Evolutionary conservation across 1,140 invertebrate genomes (phyloP).

Genomic region (Cepaea nemoralis): DNA sequence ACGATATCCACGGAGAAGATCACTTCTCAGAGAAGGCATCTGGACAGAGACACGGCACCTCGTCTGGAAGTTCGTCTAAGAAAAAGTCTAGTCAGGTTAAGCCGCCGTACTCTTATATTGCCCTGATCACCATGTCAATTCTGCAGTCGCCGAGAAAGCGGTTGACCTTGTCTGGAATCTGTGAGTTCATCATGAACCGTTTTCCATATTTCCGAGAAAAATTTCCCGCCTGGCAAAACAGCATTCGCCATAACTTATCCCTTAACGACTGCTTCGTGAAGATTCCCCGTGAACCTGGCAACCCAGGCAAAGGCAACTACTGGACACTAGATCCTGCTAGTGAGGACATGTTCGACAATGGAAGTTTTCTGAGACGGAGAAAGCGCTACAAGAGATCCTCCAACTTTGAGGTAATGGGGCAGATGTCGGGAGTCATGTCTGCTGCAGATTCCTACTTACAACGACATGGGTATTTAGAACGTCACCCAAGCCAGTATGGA

Average conservation of each 20-base stretch:
- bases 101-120: slow-evolving; percentile 97
- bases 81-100: slow-evolving; percentile 78
- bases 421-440: too few species aligned
- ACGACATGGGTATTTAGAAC: too few species aligned
- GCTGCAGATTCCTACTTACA: too few species aligned
- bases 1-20: too few species aligned
- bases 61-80: neutral
- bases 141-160: slow-evolving; percentile 97
- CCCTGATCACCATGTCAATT: slow-evolving; percentile 97
- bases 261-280: slow-evolving; percentile 99
- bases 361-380: slow-evolving; percentile 91
- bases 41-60: neutral
- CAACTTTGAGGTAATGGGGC: too few species aligned
- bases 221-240: slow-evolving; percentile 79
- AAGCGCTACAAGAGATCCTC: slow-evolving; percentile 96
- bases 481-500: too few species aligned
- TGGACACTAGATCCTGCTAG: slow-evolving; percentile 97
- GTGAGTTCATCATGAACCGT: slow-evolving; percentile 98
- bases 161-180: slow-evolving; percentile 95
- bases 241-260: slow-evolving; percentile 95
- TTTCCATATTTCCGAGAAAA: slow-evolving; percentile 80
- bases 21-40: too few species aligned
- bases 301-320: slow-evolving; percentile 97
- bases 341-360: slow-evolving; percentile 99
- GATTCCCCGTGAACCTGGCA: slow-evolving; percentile 96